Evolutionary conservation across 2,113 vertebrate genomes (phyloP), one percentile per base, ranked within the genome.

Genomic region (Anhinga anhinga): DNA sequence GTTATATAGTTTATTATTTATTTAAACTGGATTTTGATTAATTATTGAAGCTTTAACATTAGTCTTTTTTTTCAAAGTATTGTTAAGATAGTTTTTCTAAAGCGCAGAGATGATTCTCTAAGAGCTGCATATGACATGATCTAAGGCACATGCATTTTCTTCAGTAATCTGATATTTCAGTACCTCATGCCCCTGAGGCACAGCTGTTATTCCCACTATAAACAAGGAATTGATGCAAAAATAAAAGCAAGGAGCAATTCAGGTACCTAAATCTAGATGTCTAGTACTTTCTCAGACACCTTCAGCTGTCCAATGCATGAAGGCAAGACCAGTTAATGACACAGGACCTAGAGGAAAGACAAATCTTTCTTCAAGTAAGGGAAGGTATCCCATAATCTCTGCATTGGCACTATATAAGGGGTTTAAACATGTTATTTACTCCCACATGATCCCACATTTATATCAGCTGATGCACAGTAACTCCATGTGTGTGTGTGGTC

Each of bases 1-100:
- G 53, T 87, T 91, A 59, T 66, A 78, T 6, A 17, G 55, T 85
- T 86, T 95, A 88, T 97, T 96, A 96, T 95, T 95, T 93, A 94
- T 96, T 97, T 89, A 90, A 83, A 78, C 23, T 70, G 67, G 25
- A 65, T 90, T 95, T 91, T 95, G 22, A 88, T 97, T 58, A 91
- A 87, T 95, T 91, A 95, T 86, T 91, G 53, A 94, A 91, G 32
- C 26, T 47, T 90, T 83, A 88, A 62, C 9, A n/a, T 89, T 62
- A 80, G n/a, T 61, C 3, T 3, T 52, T 22, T 67, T 66, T 44
- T 78, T 9, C 1, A 0, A 52, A 76, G 7, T 73, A 58, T 40
- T 34, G 11, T 36, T 77, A 40, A 63, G 44, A 36, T 27, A 7
- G 30, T 78, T 61, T 82, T 85, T 73, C 16, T 70, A 23, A 67